A percentile compares a stretch with the other conserved stretches of the same genome.
Conservation (phyloP, 2,888 invertebrate genomes). For the Hoplodrina ambigua region DNA sequence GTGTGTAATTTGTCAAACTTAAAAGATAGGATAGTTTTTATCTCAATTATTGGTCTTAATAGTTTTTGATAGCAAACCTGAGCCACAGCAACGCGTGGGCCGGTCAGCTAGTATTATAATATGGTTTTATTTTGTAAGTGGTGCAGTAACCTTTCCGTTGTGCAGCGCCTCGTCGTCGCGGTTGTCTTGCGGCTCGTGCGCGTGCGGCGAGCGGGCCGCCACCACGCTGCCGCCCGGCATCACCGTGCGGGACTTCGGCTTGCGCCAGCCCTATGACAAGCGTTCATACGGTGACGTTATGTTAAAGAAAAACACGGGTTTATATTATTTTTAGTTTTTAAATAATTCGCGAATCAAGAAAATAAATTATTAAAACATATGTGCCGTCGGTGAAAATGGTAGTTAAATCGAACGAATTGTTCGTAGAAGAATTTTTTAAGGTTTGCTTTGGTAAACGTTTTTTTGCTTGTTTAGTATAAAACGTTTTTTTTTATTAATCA, state of each 20-base stretch:
- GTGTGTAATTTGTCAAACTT: too few species aligned
- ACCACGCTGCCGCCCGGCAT: slow-evolving; percentile 90
- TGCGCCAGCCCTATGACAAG: slow-evolving; percentile 93
- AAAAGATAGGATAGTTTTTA: too few species aligned
- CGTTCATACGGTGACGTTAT: slow-evolving; percentile 12
- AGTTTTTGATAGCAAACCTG: too few species aligned
- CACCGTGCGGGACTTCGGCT: slow-evolving; percentile 94
- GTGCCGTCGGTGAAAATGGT: background rate
- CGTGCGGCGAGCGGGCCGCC: slow-evolving; percentile 80
- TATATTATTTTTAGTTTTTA: background rate
- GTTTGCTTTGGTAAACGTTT: too few species aligned
- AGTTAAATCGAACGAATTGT: too few species aligned
- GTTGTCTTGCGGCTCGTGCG: slow-evolving; percentile 70
- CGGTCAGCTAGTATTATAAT: too few species aligned
- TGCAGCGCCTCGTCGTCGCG: slow-evolving; percentile 77
- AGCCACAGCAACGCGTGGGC: too few species aligned
- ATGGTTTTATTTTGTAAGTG: background rate
- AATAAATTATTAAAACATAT: background rate
- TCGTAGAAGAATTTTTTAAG: too few species aligned
- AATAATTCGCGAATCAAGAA: background rate
- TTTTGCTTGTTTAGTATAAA: too few species aligned
- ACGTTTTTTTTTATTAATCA: too few species aligned
- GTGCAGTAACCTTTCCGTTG: slow-evolving; percentile 77
- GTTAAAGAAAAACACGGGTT: slow-evolving; percentile 8
- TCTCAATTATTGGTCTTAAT: too few species aligned